Base-by-base conservation (phyloP, 2,797 vertebrate species). In the Arctocebus calabarensis region DNA sequence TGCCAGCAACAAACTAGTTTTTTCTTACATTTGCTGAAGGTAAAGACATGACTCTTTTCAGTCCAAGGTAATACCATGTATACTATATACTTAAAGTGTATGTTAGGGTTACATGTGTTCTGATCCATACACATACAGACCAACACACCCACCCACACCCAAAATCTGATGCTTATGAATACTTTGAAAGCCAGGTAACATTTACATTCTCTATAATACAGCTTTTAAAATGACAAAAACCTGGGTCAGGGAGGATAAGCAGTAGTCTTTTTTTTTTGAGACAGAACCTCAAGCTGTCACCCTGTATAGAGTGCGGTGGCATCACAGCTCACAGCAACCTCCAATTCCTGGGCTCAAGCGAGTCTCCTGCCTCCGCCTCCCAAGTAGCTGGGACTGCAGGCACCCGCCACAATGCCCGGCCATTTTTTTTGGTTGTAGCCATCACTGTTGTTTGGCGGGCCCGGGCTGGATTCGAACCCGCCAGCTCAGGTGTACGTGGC, bases 211-310 rank as follows among this genome's bases (percentile, higher is more conserved):
- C 14, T 83, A 37, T 55, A 79, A 78, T 7, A 78, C 32, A 55
- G 8, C 13, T 93, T 88, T 84, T 84, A 3, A 90, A 62, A 95
- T 78, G 14, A 84, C 78, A 94, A 64, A 83, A 68, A 73, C 81
- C 70, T 23, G 68, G 4, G 70, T 86, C 70, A 37, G 52, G 64
- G 66, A 88, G 20, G 22, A 89, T 71, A 89, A n/a, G n/a, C n/a
- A n/a, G n/a, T n/a, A n/a, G n/a, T n/a, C n/a, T n/a, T n/a, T n/a
- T n/a, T n/a, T n/a, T n/a, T n/a, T n/a, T n/a, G n/a, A n/a, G n/a
- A n/a, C n/a, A n/a, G n/a, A n/a, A n/a, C n/a, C n/a, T n/a, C n/a
- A n/a, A n/a, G n/a, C n/a, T n/a, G n/a, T n/a, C n/a, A n/a, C n/a
- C n/a, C n/a, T n/a, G n/a, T n/a, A n/a, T n/a, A n/a, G n/a, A n/a